Base-by-base conservation (phyloP, 2,888 invertebrate genomes). In the Cryptops parisi region DNA sequence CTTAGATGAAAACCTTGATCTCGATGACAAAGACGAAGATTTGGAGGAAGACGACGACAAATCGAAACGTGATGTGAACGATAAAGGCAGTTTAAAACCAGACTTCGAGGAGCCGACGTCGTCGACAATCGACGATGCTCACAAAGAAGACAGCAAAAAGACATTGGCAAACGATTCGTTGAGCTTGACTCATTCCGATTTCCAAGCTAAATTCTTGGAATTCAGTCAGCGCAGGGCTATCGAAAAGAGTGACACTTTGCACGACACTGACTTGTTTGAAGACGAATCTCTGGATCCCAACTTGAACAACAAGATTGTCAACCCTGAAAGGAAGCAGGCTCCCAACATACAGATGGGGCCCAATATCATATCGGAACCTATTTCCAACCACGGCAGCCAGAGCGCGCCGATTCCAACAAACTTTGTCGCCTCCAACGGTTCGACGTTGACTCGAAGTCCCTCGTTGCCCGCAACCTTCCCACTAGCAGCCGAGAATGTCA, bases 1-100 rank as follows among this genome's bases (percentile, higher is more conserved):
- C 60, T 76, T 93, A 52, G 88, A 89, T 66, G 72, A 71, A 54
- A 81, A 83, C 55, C 72, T 89, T 50, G 89, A 89, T 67, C 74
- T 86, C 56, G 84, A 85, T 57, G 84, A 84, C 60, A 80, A 81
- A 48, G 78, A 78, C 58, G 77, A 81, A 58, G 78, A 81, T 25
- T 58, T 62, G 24, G 61, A 63, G 39, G 81, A 82, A 59, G 76
- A 80, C 45, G 79, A 80, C 54, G 60, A 76, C 74, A 59, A 68
- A 66, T 43, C 50, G 53, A 57, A 62, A 24, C 38, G 59, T 5
- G 52, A 54, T n/a, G 50, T 27, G 19, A 40, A 43, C 21, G 57
- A 43, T 23, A 56, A 52, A 47, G 49, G 33, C n/a, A 33, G 52
- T 3, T 50, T 52, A 51, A 54, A 52, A 53, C 33, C 24, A 17